phyloP scores from a whole-genome alignment of 2,113 vertebrate species.

The Bos javanicus region DNA sequence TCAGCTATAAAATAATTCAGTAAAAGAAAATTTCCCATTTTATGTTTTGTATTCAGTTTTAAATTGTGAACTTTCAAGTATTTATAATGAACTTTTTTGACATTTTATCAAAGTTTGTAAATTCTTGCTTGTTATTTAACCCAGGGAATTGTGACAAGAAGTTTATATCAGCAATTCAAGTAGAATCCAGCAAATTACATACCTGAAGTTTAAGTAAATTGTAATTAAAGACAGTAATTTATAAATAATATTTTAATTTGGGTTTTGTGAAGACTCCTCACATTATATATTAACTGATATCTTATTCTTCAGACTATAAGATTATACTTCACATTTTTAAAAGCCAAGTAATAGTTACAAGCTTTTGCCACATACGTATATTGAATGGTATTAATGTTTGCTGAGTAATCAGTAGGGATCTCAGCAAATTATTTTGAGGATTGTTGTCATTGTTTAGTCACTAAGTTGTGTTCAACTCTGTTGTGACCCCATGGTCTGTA shows the following conservation, averaged over 20 bases:
- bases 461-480: not conserved
- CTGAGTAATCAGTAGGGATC: not conserved
- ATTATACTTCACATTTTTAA: not conserved
- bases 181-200: not conserved
- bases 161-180: constrained; percentile 40
- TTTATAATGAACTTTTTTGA: constrained; percentile 74
- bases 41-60: constrained; percentile 72
- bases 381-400: not conserved
- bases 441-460: not conserved
- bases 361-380: not conserved
- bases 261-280: not conserved
- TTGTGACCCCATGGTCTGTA: not conserved
- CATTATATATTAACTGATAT: not conserved
- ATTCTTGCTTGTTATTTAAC: constrained; percentile 78
- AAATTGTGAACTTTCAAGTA: constrained; percentile 70
- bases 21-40: constrained; percentile 46
- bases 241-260: constrained; percentile 9
- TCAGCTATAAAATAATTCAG: constrained; percentile 53
- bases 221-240: not conserved
- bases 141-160: constrained; percentile 46
- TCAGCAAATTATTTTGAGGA: not conserved
- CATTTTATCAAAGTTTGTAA: constrained; percentile 71
- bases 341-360: not conserved
- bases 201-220: not conserved
- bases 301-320: not conserved